These are phyloP conservation scores for Campoplex capitator DNA, from an alignment of 2,888 invertebrate species.

Conservation along the genomic window DNA sequence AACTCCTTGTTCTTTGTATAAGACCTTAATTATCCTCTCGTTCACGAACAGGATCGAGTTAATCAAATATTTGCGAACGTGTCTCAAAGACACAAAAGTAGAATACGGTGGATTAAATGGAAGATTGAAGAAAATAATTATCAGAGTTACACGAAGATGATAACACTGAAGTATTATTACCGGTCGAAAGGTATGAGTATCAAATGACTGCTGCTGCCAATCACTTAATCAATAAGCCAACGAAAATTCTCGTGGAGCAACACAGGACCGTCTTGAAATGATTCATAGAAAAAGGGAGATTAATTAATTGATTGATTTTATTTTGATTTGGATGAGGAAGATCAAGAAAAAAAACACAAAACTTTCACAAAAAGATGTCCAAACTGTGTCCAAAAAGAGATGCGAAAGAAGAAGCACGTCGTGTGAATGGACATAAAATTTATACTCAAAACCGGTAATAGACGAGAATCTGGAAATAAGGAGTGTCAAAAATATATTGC, in stretches of 20 bases:
- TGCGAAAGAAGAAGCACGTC: no score
- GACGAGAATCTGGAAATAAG: no score
- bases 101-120: not conserved
- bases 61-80: not conserved
- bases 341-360: no score
- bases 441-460: no score
- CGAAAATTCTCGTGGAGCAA: slow-evolving; percentile 9
- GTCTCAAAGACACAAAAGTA: no score
- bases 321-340: no score
- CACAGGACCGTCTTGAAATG: not conserved
- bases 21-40: not conserved
- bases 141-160: slow-evolving; percentile 9
- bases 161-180: not conserved
- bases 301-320: no score
- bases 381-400: no score
- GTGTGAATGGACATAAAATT: no score
- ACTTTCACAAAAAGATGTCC: no score
- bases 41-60: not conserved
- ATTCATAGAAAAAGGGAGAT: not conserved
- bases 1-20: not conserved
- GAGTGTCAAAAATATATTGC: no score
- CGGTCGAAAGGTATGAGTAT: not conserved
- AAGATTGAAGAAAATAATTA: not conserved
- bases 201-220: slow-evolving; percentile 45
- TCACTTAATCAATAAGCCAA: slow-evolving; percentile 36